Percentiles rank a stretch among this genome's conserved stretches.
Evolutionary conservation across 1,140 invertebrate species (phyloP).

Genomic region (Eueides isabella): DNA sequence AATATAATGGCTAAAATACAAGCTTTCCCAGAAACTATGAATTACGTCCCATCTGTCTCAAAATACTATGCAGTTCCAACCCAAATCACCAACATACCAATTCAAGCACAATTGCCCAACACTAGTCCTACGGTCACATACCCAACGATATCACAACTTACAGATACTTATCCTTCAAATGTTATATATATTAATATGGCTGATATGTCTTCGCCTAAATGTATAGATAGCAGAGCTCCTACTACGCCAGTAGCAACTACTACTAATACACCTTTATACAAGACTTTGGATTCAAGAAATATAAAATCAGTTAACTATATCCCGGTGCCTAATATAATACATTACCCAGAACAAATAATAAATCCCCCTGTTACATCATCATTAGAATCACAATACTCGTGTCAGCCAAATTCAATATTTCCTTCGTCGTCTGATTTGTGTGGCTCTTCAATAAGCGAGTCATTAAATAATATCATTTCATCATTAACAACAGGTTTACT

Average conservation of each 20-base stretch:
- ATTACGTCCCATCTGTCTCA: neutral
- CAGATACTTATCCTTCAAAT: neutral
- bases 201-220: neutral
- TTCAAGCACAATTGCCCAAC: neutral
- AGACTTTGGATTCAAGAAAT: neutral
- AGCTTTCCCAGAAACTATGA: neutral
- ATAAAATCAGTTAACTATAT: neutral
- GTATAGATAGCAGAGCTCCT: neutral
- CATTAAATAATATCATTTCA: conserved; percentile 17
- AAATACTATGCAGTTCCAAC: neutral
- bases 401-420: neutral
- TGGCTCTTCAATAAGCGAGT: conserved; percentile 6
- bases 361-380: neutral
- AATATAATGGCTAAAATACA: neutral
- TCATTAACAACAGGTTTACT: conserved; percentile 8
- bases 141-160: neutral
- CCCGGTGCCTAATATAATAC: neutral
- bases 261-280: neutral
- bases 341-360: neutral
- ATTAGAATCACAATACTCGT: conserved; percentile 1
- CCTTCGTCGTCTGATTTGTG: neutral
- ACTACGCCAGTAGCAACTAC: neutral
- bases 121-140: neutral
- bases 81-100: neutral
- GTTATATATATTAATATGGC: conserved; percentile 2